These are phyloP conservation scores for Corvus hawaiiensis DNA, from an alignment of 2,113 vertebrate genomes.

Conservation along the genomic window DNA sequence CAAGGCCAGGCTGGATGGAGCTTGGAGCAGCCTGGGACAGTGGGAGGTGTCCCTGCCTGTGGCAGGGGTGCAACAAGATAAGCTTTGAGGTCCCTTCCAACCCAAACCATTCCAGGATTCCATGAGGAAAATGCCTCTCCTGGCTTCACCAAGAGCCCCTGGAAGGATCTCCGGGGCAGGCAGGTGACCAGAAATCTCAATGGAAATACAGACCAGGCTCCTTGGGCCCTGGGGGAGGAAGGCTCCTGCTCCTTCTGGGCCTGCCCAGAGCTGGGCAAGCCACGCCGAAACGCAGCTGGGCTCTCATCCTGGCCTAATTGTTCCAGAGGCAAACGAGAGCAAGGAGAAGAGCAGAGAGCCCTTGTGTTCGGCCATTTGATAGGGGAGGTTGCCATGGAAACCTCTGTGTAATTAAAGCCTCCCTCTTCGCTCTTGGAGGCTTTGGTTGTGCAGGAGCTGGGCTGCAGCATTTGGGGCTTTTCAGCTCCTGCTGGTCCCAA, in stretches of 20 bases:
- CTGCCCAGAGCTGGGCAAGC: not conserved
- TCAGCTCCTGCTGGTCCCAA: not conserved
- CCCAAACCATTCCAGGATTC: not conserved
- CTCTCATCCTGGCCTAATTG: not conserved
- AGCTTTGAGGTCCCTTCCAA: not conserved
- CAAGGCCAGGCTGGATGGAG: not conserved
- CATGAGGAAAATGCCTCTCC: not conserved
- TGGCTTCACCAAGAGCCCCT: not conserved
- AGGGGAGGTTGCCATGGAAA: conserved; percentile 24
- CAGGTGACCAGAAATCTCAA: not conserved
- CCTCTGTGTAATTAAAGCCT: not conserved
- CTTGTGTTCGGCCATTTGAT: not conserved
- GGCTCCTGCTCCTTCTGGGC: not conserved
- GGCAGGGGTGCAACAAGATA: accelerated
- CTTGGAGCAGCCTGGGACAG: accelerated
- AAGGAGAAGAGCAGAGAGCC: not conserved
- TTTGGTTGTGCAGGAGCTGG: not conserved
- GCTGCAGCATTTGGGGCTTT: not conserved
- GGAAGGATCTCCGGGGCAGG: not conserved
- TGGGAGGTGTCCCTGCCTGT: not conserved
- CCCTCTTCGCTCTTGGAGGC: not conserved
- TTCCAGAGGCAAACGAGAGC: not conserved
- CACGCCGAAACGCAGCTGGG: not conserved
- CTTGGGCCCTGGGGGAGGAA: not conserved
- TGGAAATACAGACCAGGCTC: not conserved